Evolutionary conservation across 1,140 invertebrate genomes (phyloP).

Genomic region (Cydia pomonella): DNA sequence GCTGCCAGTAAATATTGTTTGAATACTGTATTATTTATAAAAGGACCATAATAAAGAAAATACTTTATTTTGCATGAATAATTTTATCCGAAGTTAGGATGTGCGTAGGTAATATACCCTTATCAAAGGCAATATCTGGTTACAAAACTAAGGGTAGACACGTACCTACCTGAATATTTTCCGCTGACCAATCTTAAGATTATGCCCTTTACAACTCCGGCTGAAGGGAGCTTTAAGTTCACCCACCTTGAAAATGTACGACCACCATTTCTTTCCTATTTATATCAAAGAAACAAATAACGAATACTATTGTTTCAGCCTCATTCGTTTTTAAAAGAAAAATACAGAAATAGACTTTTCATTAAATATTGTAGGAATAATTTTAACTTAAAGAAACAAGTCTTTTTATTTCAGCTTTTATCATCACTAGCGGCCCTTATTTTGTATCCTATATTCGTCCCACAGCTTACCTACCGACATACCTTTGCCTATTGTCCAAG

Average conservation of each 20-base stretch:
- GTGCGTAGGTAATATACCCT: conserved; percentile 36
- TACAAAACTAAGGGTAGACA: conserved; percentile 38
- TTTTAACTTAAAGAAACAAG: too few relatives aligned
- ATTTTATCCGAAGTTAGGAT: conserved; percentile 35
- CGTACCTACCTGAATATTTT: conserved; percentile 27
- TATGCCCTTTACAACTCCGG: conserved; percentile 2
- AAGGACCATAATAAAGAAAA: conserved; percentile 35
- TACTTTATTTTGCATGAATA: conserved; percentile 40
- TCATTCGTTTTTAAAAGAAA: too few relatives aligned
- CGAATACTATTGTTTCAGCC: not conserved
- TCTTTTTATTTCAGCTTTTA: too few relatives aligned
- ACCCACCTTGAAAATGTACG: not conserved
- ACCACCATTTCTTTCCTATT: not conserved
- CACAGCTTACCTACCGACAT: too few relatives aligned
- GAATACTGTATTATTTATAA: conserved; percentile 19
- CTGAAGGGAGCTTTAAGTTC: conserved; percentile 5
- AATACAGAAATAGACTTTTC: too few relatives aligned
- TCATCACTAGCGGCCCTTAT: too few relatives aligned
- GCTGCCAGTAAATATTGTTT: conserved; percentile 21
- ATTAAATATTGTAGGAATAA: too few relatives aligned
- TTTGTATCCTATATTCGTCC: too few relatives aligned
- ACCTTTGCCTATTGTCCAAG: too few relatives aligned
- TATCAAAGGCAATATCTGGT: conserved; percentile 43
- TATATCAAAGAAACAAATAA: not conserved
- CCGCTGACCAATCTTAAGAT: conserved; percentile 31